These are phyloP conservation scores for Mesorhabditis sp. DNA, from an alignment of 2,888 invertebrate species.

Conservation along the genomic window DNA sequence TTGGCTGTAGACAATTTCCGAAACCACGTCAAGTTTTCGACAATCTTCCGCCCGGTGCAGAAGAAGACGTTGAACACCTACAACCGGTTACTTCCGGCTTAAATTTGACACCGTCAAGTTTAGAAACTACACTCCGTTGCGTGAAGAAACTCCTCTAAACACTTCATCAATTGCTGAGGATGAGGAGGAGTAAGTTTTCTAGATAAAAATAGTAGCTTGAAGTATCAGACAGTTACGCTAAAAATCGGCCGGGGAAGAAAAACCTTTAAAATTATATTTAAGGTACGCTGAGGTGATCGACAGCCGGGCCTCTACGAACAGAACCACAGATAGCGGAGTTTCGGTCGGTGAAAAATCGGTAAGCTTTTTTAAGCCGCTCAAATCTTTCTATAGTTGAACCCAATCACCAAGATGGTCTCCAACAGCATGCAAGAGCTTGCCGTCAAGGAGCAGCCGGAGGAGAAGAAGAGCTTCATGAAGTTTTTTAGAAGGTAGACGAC, in stretches of 20 bases:
- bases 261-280: no score
- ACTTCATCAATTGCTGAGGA: background rate
- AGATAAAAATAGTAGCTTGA: no score
- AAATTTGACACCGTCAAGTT: no score
- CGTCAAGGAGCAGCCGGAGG: background rate
- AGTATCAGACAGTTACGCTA: no score
- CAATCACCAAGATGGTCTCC: background rate
- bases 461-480: background rate
- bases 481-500: background rate
- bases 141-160: background rate
- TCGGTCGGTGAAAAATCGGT: background rate
- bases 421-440: constrained; percentile 1
- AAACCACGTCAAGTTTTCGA: constrained; percentile 1
- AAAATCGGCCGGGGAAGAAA: no score
- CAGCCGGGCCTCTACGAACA: background rate
- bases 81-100: background rate
- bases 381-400: background rate
- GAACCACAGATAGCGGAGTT: background rate
- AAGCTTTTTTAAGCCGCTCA: background rate
- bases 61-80: constrained; percentile 4
- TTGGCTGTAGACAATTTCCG: constrained; percentile 22
- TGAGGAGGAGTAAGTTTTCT: constrained; percentile 1
- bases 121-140: constrained; percentile 4
- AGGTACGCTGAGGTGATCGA: background rate
- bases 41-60: background rate